These are phyloP conservation scores for Apodemia mormo DNA, from an alignment of 2,888 invertebrate genomes.

Conservation along the genomic window DNA sequence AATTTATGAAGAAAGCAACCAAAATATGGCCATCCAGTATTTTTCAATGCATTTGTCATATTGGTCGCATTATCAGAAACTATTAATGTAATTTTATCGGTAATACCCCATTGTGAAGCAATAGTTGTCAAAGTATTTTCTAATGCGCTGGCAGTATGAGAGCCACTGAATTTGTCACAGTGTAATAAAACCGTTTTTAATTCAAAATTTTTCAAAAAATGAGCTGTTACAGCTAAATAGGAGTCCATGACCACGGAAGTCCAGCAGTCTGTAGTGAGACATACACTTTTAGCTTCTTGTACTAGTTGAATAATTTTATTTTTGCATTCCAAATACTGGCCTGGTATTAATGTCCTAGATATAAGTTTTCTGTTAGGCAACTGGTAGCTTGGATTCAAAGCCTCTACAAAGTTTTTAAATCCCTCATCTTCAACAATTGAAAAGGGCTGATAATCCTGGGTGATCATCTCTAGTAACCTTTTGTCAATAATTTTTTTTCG, in stretches of 20 bases:
- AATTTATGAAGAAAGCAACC: constrained; percentile 26
- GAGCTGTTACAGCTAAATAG: constrained; percentile 33
- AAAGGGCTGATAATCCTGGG: constrained; percentile 6
- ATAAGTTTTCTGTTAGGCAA: neutral
- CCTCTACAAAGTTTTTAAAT: constrained; percentile 25
- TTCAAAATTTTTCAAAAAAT: constrained; percentile 29
- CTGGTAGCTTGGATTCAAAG: constrained; percentile 21
- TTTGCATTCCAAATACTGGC: no score
- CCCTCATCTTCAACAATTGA: constrained; percentile 25
- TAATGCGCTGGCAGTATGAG: constrained; percentile 17
- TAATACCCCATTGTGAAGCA: neutral
- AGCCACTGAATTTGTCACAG: constrained; percentile 22
- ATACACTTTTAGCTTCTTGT: constrained; percentile 14
- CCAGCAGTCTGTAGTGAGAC: constrained; percentile 23
- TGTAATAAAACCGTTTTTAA: constrained; percentile 26
- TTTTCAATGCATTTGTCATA: neutral
- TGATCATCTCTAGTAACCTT: constrained; percentile 21
- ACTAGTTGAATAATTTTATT: no score
- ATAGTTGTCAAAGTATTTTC: neutral
- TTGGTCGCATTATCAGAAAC: neutral
- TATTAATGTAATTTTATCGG: neutral
- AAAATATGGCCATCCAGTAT: constrained; percentile 21
- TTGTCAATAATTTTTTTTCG: constrained; percentile 1
- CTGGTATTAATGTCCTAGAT: no score
- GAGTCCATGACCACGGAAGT: constrained; percentile 27